Conservation (phyloP, 2,113 vertebrate genomes). For the Elgaria multicarinata region DNA sequence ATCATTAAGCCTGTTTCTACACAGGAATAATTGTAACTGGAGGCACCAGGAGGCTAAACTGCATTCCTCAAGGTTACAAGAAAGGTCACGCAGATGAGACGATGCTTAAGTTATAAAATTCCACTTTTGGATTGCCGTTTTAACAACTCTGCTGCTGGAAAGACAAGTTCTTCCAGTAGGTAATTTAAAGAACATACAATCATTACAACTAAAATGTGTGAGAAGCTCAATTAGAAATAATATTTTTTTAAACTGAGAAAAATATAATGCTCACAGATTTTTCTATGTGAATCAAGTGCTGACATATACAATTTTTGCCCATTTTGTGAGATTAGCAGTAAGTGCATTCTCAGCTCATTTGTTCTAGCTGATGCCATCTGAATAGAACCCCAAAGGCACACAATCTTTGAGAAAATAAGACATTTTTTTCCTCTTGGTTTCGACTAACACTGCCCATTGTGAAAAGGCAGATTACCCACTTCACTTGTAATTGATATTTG, state of each 20-base stretch:
- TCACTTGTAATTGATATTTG: slow-evolving; percentile 59
- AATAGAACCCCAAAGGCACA: slow-evolving; percentile 81
- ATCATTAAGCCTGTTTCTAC: slow-evolving; percentile 16
- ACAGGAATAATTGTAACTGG: neutral
- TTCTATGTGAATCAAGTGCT: slow-evolving; percentile 64
- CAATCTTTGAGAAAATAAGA: slow-evolving; percentile 78
- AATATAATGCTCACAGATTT: slow-evolving; percentile 45
- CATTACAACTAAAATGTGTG: slow-evolving; percentile 42
- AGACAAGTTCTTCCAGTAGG: neutral
- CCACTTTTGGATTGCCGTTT: rapidly evolving
- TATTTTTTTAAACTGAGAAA: slow-evolving; percentile 66
- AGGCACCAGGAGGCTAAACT: neutral
- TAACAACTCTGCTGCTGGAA: neutral
- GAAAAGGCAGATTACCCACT: slow-evolving; percentile 82
- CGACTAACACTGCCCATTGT: slow-evolving; percentile 73
- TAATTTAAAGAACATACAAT: rapidly evolving
- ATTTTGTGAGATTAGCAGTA: slow-evolving; percentile 73
- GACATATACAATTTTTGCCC: slow-evolving; percentile 78
- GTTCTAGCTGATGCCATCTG: slow-evolving; percentile 87
- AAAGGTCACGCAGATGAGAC: neutral
- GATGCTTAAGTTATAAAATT: neutral
- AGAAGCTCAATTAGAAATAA: slow-evolving; percentile 46
- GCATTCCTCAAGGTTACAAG: neutral
- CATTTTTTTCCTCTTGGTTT: slow-evolving; percentile 58
- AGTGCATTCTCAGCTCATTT: slow-evolving; percentile 85